phyloP scores from a whole-genome alignment of 1,140 invertebrate species.

The Aphidius ervi region DNA sequence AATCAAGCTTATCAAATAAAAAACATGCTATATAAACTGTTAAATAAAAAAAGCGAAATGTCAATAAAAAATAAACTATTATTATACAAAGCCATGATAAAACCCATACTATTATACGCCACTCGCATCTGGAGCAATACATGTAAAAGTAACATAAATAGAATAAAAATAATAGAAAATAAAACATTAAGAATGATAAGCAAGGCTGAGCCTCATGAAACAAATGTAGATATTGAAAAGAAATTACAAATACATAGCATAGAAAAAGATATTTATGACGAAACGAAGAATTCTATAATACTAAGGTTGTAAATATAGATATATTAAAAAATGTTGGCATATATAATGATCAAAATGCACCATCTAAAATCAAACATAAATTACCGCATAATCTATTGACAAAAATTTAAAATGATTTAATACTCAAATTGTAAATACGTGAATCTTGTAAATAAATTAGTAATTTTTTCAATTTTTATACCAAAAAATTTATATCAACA shows the following conservation, averaged over 20 bases:
- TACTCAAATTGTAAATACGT: too few relatives aligned
- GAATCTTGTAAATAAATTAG: too few relatives aligned
- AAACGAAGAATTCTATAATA: constrained; percentile 1
- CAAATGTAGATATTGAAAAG: constrained; percentile 4
- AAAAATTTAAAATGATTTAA: not conserved
- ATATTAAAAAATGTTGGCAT: constrained; percentile 6
- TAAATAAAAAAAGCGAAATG: constrained; percentile 21
- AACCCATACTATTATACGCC: constrained; percentile 13
- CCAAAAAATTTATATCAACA: too few relatives aligned
- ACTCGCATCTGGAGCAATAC: constrained; percentile 7
- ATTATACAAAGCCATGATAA: constrained; percentile 17
- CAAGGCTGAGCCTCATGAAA: not conserved
- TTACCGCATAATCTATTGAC: not conserved
- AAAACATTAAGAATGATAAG: constrained; percentile 11
- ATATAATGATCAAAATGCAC: not conserved
- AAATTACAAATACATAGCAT: constrained; percentile 4
- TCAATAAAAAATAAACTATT: constrained; percentile 19
- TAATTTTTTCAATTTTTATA: too few relatives aligned
- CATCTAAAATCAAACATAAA: constrained; percentile 6
- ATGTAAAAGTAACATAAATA: constrained; percentile 2
- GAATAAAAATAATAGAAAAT: constrained; percentile 12
- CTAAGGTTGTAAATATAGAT: not conserved
- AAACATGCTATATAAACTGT: constrained; percentile 15
- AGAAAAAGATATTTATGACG: not conserved
- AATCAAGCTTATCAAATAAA: constrained; percentile 17